Base-by-base conservation (phyloP, 2,113 vertebrate species). In the Muntiacus muntjak region DNA sequence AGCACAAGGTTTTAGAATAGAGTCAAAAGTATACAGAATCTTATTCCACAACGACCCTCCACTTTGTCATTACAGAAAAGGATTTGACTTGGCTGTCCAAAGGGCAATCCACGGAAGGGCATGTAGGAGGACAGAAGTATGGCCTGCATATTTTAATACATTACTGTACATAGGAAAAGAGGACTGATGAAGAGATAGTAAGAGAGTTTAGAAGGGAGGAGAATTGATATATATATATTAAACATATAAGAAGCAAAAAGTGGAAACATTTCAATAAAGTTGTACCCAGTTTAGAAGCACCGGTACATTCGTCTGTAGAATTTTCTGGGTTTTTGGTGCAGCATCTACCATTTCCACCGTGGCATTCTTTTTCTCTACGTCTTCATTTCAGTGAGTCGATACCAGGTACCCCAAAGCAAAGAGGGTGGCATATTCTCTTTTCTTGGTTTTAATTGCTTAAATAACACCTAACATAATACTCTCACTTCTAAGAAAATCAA, bases 381-480 rank as follows among this genome's bases (percentile, higher is more conserved):
- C 55, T 94, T 92, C 23, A 93, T 64, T 92, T 95, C 82, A 71
- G 19, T 92, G 55, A 91, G 57, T 74, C 45, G 60, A 52, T 7
- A 0, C 12, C 82, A 19, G 13, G 5, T 19, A 30, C 5, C 19
- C 26, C 36, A 17, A 81, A 88, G 23, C 52, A 58, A 50, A 96
- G 58, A 40, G 45, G 52, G 26, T 45, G 12, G 4, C 4, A 47
- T 92, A 45, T 67, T 87, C 10, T 81, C 85, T 93, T 87, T 45
- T 30, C 60, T 87, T 94, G 19, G 2, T 93, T 89, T 95, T 92
- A 83, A 94, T 89, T 88, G 23, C 91, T 91, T 81, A 94, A 88
- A 60, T 89, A 79, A 64, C 84, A 81, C 64, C 14, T 86, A 92
- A 91, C 90, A 57, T 16, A 79, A 82, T 60, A 33, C 36, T 88